Percentiles rank a stretch among this genome's conserved stretches.
Evolutionary conservation across 2,797 vertebrate species (phyloP).

Genomic region (Potorous gilbertii): DNA sequence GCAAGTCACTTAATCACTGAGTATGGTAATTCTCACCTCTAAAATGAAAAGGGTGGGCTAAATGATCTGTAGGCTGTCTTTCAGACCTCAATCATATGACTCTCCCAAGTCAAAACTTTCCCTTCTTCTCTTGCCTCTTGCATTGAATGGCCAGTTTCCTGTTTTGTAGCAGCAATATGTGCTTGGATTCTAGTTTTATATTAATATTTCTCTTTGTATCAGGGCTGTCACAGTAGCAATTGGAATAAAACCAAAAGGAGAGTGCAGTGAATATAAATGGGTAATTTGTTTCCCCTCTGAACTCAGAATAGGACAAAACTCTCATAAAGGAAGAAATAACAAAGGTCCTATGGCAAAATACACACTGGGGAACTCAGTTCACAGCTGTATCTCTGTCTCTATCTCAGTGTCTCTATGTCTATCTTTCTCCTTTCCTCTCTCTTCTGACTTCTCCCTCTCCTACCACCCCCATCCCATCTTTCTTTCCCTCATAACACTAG

Average conservation of each 20-base stretch:
- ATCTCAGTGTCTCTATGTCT: not conserved
- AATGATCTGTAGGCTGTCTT: not conserved
- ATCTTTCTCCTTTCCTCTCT: not conserved
- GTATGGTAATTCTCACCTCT: not conserved
- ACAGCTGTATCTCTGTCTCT: constrained; percentile 2
- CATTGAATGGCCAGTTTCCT: not conserved
- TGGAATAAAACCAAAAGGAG: constrained; percentile 57
- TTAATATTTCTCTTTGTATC: constrained; percentile 50
- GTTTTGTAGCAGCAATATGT: accelerated
- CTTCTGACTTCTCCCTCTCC: not conserved
- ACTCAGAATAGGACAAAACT: constrained; percentile 55
- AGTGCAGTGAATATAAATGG: constrained; percentile 67
- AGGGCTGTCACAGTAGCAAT: constrained; percentile 48
- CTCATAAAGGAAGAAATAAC: constrained; percentile 57
- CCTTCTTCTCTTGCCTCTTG: not conserved
- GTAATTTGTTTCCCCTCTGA: constrained; percentile 51
- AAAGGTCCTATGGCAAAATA: constrained; percentile 43
- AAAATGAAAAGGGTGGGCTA: not conserved
- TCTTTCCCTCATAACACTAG: not conserved
- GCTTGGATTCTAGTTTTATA: constrained; percentile 34
- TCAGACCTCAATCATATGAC: not conserved
- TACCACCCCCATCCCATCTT: not conserved
- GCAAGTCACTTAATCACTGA: not conserved
- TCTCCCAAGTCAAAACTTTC: not conserved
- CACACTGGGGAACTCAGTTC: constrained; percentile 30